phyloP scores from a whole-genome alignment of 2,113 vertebrate genomes.

The Dipodomys spectabilis region DNA sequence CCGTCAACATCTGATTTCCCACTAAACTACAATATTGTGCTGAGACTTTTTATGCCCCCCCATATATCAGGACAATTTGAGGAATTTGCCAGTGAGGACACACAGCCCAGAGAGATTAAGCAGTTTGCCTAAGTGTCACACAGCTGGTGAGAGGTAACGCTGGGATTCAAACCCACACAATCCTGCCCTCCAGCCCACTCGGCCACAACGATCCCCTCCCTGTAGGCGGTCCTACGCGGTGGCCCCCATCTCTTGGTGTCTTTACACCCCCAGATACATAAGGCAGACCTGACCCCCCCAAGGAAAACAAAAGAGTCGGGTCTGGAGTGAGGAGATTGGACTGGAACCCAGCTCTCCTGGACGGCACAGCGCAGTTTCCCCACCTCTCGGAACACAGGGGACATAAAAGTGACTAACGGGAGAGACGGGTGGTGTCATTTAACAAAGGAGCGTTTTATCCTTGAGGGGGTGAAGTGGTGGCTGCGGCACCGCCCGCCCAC shows the following conservation, averaged over 20 bases:
- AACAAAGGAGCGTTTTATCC: not conserved
- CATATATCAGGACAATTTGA: not conserved
- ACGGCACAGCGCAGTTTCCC: fast-evolving
- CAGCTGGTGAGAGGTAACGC: not conserved
- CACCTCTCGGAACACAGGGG: not conserved
- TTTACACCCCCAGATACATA: fast-evolving
- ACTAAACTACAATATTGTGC: too few relatives aligned
- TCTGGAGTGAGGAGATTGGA: not conserved
- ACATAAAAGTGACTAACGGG: not conserved
- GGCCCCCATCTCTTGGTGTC: too few relatives aligned
- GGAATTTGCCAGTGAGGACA: not conserved
- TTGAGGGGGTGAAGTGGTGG: not conserved
- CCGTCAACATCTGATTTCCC: too few relatives aligned
- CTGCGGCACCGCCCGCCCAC: too few relatives aligned
- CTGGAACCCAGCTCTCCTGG: not conserved
- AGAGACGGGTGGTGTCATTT: not conserved
- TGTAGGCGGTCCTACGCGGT: not conserved
- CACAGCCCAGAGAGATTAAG: not conserved
- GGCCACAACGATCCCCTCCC: not conserved
- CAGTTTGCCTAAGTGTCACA: not conserved
- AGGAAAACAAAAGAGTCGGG: too few relatives aligned
- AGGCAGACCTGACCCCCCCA: too few relatives aligned
- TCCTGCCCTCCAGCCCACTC: not conserved
- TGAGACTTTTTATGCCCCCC: too few relatives aligned
- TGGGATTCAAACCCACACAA: not conserved